Conservation (phyloP, 30 jellyfish, hydroid and myxozoan genomes). For the Hydra vulgaris region DNA sequence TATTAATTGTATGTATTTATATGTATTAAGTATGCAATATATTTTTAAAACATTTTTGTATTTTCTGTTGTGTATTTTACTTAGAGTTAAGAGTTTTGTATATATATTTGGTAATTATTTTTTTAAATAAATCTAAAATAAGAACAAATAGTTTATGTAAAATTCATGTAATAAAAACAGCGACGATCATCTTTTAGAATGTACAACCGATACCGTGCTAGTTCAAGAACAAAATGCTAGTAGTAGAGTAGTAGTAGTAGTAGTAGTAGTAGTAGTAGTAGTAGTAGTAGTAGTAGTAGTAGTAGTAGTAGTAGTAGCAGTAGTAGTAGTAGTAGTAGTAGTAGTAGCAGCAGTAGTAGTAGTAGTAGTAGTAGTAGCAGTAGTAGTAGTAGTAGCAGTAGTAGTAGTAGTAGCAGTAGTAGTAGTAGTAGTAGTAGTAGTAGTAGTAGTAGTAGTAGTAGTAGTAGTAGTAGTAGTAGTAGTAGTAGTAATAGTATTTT, state of each 20-base stretch:
- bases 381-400: conserved; percentile 6
- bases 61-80: too few relatives aligned
- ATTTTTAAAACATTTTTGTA: too few relatives aligned
- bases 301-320: conserved; percentile 7
- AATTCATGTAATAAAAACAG: too few relatives aligned
- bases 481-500: conserved; percentile 6
- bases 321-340: conserved; percentile 2
- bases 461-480: conserved; percentile 7
- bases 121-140: too few relatives aligned
- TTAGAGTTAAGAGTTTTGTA: too few relatives aligned
- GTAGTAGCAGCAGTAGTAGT: conserved; percentile 7
- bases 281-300: conserved; percentile 7
- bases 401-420: conserved; percentile 7
- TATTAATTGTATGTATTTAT: too few relatives aligned
- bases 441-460: conserved; percentile 5
- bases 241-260: conserved; percentile 5
- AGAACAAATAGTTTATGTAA: too few relatives aligned
- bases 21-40: too few relatives aligned
- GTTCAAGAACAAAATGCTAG: too few relatives aligned
- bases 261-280: conserved; percentile 5
- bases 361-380: conserved; percentile 7
- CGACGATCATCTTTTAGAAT: too few relatives aligned
- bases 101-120: too few relatives aligned
- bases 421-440: conserved; percentile 6
- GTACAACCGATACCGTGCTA: too few relatives aligned